These are phyloP conservation scores for Pygmarrhopalites habei DNA, from an alignment of 1,140 invertebrate species.

Conservation along the genomic window DNA sequence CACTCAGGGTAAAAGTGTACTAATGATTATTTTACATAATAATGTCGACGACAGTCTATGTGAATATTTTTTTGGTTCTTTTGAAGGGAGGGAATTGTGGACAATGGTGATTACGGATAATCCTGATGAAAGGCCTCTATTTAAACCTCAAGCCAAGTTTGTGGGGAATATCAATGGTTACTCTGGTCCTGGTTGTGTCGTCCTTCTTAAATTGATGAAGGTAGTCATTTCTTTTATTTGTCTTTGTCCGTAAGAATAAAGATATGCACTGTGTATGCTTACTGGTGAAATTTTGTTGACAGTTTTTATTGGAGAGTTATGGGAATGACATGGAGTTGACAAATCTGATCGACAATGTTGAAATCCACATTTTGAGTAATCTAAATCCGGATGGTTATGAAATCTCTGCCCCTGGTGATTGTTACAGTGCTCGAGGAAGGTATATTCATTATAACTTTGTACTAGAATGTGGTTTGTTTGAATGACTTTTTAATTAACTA, in stretches of 20 bases:
- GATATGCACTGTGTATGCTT: too few relatives aligned
- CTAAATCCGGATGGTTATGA: constrained; percentile 36
- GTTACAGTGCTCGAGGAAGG: constrained; percentile 5
- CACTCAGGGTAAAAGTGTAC: constrained; percentile 19
- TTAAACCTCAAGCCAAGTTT: constrained; percentile 37
- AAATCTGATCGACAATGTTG: constrained; percentile 16
- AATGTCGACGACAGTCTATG: background rate
- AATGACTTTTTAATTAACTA: too few relatives aligned
- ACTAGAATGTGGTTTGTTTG: too few relatives aligned
- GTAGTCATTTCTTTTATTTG: constrained; percentile 15
- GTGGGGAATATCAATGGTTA: constrained; percentile 37
- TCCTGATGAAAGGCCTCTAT: constrained; percentile 18
- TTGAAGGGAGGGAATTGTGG: constrained; percentile 32
- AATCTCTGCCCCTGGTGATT: constrained; percentile 16
- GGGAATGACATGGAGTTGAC: background rate
- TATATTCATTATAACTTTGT: constrained; percentile 2
- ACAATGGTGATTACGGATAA: constrained; percentile 27
- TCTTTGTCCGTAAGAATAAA: too few relatives aligned
- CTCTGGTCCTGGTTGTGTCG: constrained; percentile 32
- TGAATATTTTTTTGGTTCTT: background rate
- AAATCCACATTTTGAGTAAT: constrained; percentile 37
- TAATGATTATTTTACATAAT: background rate
- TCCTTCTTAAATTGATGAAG: constrained; percentile 25
- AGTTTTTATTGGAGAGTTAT: constrained; percentile 22
- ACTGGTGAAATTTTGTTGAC: too few relatives aligned